Conservation (phyloP, 2,888 invertebrate species). For the Heterodera filipjevi region DNA sequence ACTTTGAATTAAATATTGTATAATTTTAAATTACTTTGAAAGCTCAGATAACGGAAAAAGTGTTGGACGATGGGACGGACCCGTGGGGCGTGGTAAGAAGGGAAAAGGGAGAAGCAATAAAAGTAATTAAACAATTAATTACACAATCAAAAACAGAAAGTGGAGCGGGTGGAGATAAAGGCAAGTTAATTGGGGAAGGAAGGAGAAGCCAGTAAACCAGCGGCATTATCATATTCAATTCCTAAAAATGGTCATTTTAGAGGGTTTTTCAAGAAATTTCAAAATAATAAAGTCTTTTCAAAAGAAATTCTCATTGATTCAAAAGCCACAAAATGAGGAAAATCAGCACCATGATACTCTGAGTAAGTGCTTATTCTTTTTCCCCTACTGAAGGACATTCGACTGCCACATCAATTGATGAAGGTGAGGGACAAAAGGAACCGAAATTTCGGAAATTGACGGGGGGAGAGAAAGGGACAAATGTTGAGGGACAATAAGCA, state of each 20-base stretch:
- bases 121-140: background rate
- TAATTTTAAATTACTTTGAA: slow-evolving; percentile 2
- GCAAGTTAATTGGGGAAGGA: background rate
- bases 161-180: slow-evolving; percentile 73
- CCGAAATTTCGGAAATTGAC: too few species aligned
- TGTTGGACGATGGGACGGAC: slow-evolving; percentile 68
- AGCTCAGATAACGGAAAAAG: slow-evolving; percentile 68
- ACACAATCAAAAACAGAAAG: slow-evolving; percentile 35
- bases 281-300: too few species aligned
- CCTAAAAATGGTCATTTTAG: too few species aligned
- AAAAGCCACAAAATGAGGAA: too few species aligned
- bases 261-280: too few species aligned
- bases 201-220: too few species aligned
- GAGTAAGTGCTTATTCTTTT: background rate
- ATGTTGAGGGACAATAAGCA: background rate
- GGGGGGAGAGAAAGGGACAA: background rate
- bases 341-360: too few species aligned
- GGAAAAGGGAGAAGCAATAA: background rate
- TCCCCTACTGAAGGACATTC: slow-evolving; percentile 75
- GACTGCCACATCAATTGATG: slow-evolving; percentile 86
- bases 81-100: slow-evolving; percentile 67
- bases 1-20: background rate
- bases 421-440: slow-evolving; percentile 50
- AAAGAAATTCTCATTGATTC: too few species aligned
- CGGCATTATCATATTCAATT: too few species aligned